Evolutionary conservation across 2,797 vertebrate species (phyloP).

Genomic region (Mus caroli): DNA sequence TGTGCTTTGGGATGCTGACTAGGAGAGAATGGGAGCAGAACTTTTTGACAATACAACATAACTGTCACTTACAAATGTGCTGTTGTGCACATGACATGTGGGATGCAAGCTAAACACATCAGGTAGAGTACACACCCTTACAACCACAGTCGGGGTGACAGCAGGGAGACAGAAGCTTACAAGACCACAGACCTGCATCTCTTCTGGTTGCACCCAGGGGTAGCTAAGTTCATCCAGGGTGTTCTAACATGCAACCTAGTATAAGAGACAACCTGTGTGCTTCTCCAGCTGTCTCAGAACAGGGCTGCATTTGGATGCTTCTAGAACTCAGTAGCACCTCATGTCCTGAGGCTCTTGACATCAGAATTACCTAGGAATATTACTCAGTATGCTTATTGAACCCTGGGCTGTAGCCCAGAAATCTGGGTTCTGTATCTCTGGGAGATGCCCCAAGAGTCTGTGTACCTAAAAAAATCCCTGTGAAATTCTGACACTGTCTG

Average conservation of each 20-base stretch:
- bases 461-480: neutral
- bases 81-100: neutral
- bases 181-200: neutral
- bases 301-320: neutral
- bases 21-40: neutral
- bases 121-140: neutral
- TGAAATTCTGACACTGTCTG: neutral
- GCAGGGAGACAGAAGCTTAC: neutral
- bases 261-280: neutral
- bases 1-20: neutral
- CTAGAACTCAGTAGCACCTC: neutral
- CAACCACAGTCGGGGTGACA: rapidly evolving
- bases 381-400: neutral
- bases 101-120: neutral
- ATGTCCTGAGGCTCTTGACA: neutral
- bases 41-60: neutral
- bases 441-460: neutral
- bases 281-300: neutral
- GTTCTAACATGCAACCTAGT: neutral
- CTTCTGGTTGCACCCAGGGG: neutral
- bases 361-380: neutral
- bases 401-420: neutral
- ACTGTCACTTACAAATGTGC: neutral
- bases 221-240: neutral
- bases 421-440: neutral